Evolutionary conservation across 2,113 vertebrate genomes (phyloP).

Genomic region (Synodontis membranacea): DNA sequence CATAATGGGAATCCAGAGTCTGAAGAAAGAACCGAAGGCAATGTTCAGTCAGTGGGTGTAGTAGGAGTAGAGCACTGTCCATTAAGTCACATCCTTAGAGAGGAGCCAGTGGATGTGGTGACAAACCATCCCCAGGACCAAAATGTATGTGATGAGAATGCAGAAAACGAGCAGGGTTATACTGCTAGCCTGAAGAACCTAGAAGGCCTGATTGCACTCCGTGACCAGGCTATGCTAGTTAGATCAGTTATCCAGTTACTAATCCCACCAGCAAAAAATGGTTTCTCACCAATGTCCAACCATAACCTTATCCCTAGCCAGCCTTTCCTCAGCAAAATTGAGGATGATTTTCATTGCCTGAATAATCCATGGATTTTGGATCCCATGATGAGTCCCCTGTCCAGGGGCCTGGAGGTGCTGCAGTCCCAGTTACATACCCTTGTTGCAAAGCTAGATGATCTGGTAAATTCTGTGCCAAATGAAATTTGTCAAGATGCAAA

Average conservation of each 20-base stretch:
- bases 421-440: constrained; percentile 83
- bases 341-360: constrained; percentile 70
- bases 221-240: constrained; percentile 84
- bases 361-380: constrained; percentile 62
- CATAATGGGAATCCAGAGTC: constrained; percentile 68
- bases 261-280: constrained; percentile 70
- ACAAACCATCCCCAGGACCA: constrained; percentile 61
- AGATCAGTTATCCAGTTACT: constrained; percentile 85
- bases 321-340: constrained; percentile 40
- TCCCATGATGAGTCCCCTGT: constrained; percentile 75
- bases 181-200: constrained; percentile 67
- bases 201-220: constrained; percentile 78
- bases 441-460: constrained; percentile 80
- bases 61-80: constrained; percentile 17
- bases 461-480: constrained; percentile 68
- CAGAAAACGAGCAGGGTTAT: neutral
- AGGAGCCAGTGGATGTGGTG: constrained; percentile 67
- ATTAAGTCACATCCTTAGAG: constrained; percentile 66
- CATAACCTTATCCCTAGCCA: constrained; percentile 28
- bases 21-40: constrained; percentile 76
- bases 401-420: constrained; percentile 80
- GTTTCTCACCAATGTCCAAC: constrained; percentile 39
- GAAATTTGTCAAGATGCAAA: constrained; percentile 56
- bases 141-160: constrained; percentile 54
- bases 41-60: constrained; percentile 68